Percentiles rank a stretch among this genome's conserved stretches.
These are phyloP conservation scores for Danaus chrysippus DNA, from an alignment of 2,888 invertebrate genomes.

Conservation along the genomic window DNA sequence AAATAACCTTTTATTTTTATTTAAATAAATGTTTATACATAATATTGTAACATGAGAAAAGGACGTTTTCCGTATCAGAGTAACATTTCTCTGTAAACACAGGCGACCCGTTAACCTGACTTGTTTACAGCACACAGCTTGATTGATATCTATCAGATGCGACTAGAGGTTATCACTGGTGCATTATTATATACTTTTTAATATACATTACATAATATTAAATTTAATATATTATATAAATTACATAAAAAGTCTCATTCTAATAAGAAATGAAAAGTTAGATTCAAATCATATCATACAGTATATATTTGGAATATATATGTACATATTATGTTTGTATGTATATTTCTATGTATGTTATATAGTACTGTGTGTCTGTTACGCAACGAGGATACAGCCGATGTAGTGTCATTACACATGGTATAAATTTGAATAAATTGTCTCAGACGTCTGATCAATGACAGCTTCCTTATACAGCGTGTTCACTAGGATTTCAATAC, in stretches of 20 bases:
- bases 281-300: too few species aligned
- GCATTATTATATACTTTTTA: slow-evolving; percentile 37
- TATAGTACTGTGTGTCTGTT: slow-evolving; percentile 50
- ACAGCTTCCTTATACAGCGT: slow-evolving; percentile 29
- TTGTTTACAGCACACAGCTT: slow-evolving; percentile 62
- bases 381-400: slow-evolving; percentile 58
- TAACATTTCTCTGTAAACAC: slow-evolving; percentile 35
- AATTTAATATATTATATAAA: neutral
- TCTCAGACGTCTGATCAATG: slow-evolving; percentile 26
- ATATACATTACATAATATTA: neutral
- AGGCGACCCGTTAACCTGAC: slow-evolving; percentile 47
- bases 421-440: slow-evolving; percentile 37
- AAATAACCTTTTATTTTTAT: too few species aligned
- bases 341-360: slow-evolving; percentile 71
- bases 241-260: slow-evolving; percentile 35
- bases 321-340: slow-evolving; percentile 24
- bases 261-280: too few species aligned
- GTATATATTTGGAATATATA: too few species aligned
- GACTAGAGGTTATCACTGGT: slow-evolving; percentile 53
- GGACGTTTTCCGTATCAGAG: slow-evolving; percentile 42
- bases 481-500: too few species aligned
- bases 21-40: slow-evolving; percentile 31
- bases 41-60: slow-evolving; percentile 34
- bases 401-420: slow-evolving; percentile 53
- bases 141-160: slow-evolving; percentile 59